Evolutionary conservation across 2,797 vertebrate species (phyloP).

Genomic region (Tadarida brasiliensis): DNA sequence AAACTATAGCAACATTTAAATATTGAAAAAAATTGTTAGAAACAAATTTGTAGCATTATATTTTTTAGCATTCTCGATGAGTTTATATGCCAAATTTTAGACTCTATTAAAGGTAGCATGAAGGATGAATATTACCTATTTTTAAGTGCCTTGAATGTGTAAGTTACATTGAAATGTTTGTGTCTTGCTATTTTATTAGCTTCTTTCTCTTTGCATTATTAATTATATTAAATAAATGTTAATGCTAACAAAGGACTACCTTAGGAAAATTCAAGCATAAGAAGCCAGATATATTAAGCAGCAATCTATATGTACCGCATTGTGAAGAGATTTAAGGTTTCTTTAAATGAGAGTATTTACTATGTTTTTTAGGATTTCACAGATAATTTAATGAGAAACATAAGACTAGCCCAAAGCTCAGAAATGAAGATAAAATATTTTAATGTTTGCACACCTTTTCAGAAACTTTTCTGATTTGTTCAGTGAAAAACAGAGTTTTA

Average conservation of each 20-base stretch:
- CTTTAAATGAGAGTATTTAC: conserved; percentile 26
- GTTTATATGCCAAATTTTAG: conserved; percentile 42
- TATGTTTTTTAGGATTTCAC: conserved; percentile 16
- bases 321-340: neutral
- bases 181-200: conserved; percentile 14
- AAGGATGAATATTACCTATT: neutral
- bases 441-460: neutral
- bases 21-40: conserved; percentile 25
- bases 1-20: conserved; percentile 47
- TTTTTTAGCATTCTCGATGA: conserved; percentile 12
- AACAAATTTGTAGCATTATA: neutral
- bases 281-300: conserved; percentile 47
- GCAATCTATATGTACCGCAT: neutral
- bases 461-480: conserved; percentile 54
- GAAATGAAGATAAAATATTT: conserved; percentile 51
- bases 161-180: conserved; percentile 14
- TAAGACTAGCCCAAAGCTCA: conserved; percentile 15
- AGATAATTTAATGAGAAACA: conserved; percentile 30
- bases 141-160: conserved; percentile 39
- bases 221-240: conserved; percentile 17
- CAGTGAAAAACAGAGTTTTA: conserved; percentile 3
- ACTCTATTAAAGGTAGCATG: conserved; percentile 7
- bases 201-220: conserved; percentile 42
- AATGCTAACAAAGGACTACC: neutral
- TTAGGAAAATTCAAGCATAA: conserved; percentile 13